Base-by-base conservation (phyloP, 2,797 vertebrate species). In the Typhlichthys subterraneus region DNA sequence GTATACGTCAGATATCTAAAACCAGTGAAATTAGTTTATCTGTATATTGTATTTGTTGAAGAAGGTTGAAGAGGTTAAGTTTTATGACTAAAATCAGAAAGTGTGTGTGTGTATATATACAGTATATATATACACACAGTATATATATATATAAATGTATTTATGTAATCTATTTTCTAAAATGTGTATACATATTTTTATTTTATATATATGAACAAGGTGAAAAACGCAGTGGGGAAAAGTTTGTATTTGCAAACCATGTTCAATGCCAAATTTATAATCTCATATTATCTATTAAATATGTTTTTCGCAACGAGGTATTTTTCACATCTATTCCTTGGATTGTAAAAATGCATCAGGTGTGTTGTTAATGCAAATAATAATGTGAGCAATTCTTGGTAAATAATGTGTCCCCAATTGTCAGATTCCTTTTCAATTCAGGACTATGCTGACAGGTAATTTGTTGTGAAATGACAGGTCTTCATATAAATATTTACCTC, bases 401-500 rank as follows among this genome's bases (percentile, higher is more conserved):
- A 45, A 33, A 29, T 38, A 45, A 45, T 19, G 47, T 70, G 61
- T 57, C 5, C 10, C 55, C 46, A 59, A 14, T 62, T 77, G 63
- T 73, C 70, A 62, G 51, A 49, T 12, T n/a, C 59, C 57, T 53
- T 23, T 50, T 56, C 49, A 61, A 51, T 42, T 3, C 58, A 14
- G 17, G 42, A 63, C 80, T 76, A 65, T 57, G 42, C 58, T 81
- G 76, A 69, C 31, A 1, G 58, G 59, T 47, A 14, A 50, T 73
- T 48, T 48, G 12, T 67, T 47, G 59, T 71, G 56, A 76, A 75
- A 72, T 72, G 77, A 79, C 77, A 78, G 59, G 67, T 69, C 38
- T 72, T 62, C 80, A 54, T 65, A 82, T 79, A 78, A 69, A 57
- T 63, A 68, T 81, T 79, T 81, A 72, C 73, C 61, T 55, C 50